phyloP scores from a whole-genome alignment of 1,140 invertebrate genomes.

The Drosophila santomea region DNA sequence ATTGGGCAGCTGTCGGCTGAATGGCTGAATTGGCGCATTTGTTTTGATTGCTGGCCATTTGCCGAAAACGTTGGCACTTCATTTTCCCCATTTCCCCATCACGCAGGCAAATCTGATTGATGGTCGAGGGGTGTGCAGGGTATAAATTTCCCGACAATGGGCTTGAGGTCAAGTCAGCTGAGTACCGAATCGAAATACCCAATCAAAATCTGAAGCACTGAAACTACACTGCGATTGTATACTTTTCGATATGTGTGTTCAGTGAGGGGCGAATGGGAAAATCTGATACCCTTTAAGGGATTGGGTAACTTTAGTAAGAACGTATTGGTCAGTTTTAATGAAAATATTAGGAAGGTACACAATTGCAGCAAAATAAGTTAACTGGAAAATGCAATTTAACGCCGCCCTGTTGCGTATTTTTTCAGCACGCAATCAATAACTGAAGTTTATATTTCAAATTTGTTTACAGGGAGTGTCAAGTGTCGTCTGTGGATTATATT shows the following conservation, averaged over 20 bases:
- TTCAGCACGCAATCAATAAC: background rate
- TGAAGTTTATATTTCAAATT: background rate
- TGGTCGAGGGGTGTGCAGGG: background rate
- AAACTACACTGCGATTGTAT: background rate
- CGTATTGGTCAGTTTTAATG: too few relatives aligned
- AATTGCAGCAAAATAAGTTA: too few relatives aligned
- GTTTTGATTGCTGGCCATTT: constrained; percentile 20
- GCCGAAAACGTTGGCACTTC: constrained; percentile 19
- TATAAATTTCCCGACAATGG: background rate
- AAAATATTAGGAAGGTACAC: too few relatives aligned
- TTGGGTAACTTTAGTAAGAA: too few relatives aligned
- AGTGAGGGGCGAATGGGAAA: too few relatives aligned
- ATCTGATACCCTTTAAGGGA: background rate
- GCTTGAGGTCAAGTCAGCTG: constrained; percentile 7
- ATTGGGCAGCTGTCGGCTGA: background rate
- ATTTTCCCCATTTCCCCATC: background rate
- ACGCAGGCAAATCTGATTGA: constrained; percentile 12
- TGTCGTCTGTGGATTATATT: background rate
- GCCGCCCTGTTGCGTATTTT: too few relatives aligned
- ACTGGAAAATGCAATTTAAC: too few relatives aligned
- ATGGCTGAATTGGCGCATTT: background rate
- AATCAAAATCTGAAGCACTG: constrained; percentile 1
- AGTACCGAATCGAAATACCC: background rate
- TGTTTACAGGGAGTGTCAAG: background rate
- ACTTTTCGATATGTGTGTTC: background rate